phyloP scores from a whole-genome alignment of 2,888 invertebrate genomes.

The Augochlorella aurata region DNA sequence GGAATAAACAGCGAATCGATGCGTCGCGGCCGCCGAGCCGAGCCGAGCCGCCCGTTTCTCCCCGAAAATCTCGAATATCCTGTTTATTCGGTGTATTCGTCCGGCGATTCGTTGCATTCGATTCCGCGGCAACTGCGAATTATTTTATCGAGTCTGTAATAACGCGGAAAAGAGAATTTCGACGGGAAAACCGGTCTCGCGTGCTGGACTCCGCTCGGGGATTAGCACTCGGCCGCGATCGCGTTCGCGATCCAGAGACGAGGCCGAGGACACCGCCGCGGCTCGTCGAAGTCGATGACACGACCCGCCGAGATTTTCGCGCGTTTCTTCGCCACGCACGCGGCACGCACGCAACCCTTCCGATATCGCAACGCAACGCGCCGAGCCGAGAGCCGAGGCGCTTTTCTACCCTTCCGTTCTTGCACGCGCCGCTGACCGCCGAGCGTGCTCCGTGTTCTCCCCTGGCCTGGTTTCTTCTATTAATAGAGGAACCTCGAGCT shows the following conservation, averaged over 20 bases:
- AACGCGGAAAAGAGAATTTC: neutral
- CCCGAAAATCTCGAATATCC: slow-evolving; percentile 20
- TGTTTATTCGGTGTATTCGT: slow-evolving; percentile 21
- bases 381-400: slow-evolving; percentile 6
- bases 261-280: neutral
- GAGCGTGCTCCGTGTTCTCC: slow-evolving; percentile 64
- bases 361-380: slow-evolving; percentile 34
- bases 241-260: neutral
- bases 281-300: slow-evolving; percentile 41
- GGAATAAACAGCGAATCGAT: slow-evolving; percentile 36
- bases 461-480: slow-evolving; percentile 75
- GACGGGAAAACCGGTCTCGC: neutral
- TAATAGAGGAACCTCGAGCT: slow-evolving; percentile 72
- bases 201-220: neutral
- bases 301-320: slow-evolving; percentile 56
- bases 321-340: slow-evolving; percentile 46
- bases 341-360: slow-evolving; percentile 53
- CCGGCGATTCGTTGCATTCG: slow-evolving; percentile 13
- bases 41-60: neutral
- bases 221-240: too few species aligned
- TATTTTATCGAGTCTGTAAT: slow-evolving; percentile 15
- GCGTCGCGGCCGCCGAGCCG: neutral
- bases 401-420: slow-evolving; percentile 69
- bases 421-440: slow-evolving; percentile 75
- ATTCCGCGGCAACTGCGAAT: slow-evolving; percentile 18